A percentile compares a stretch with the other conserved stretches of the same genome.
Evolutionary conservation across 2,113 vertebrate genomes (phyloP).

Genomic region (Oncorhynchus gorbuscha): DNA sequence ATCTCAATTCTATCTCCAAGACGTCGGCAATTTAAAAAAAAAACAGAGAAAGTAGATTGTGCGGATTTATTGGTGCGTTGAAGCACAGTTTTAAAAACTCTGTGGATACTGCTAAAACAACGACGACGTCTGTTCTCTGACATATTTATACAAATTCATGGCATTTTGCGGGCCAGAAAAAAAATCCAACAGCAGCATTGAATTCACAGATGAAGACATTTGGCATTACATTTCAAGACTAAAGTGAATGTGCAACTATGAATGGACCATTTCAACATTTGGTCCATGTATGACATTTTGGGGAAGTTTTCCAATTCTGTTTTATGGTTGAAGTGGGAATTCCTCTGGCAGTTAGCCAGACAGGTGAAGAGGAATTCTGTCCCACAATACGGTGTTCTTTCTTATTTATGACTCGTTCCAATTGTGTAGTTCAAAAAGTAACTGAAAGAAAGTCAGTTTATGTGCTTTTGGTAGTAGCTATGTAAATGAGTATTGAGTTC

Average conservation of each 20-base stretch:
- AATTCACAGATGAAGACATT: background rate
- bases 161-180: background rate
- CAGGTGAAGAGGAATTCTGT: background rate
- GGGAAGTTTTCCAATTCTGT: background rate
- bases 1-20: too few species aligned
- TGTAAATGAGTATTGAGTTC: constrained; percentile 7
- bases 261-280: background rate
- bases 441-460: background rate
- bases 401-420: constrained; percentile 3
- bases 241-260: too few species aligned
- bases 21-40: too few species aligned
- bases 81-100: too few species aligned
- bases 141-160: background rate
- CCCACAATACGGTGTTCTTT: background rate
- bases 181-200: background rate
- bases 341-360: background rate
- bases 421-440: background rate
- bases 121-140: too few species aligned
- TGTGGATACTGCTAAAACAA: too few species aligned
- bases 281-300: background rate
- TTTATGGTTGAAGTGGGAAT: background rate
- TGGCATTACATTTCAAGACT: background rate
- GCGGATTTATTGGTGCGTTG: too few species aligned
- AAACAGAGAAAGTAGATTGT: too few species aligned
- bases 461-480: background rate